These are phyloP conservation scores for Pogonocichla stellata DNA, from an alignment of 2,113 vertebrate species.

Conservation along the genomic window DNA sequence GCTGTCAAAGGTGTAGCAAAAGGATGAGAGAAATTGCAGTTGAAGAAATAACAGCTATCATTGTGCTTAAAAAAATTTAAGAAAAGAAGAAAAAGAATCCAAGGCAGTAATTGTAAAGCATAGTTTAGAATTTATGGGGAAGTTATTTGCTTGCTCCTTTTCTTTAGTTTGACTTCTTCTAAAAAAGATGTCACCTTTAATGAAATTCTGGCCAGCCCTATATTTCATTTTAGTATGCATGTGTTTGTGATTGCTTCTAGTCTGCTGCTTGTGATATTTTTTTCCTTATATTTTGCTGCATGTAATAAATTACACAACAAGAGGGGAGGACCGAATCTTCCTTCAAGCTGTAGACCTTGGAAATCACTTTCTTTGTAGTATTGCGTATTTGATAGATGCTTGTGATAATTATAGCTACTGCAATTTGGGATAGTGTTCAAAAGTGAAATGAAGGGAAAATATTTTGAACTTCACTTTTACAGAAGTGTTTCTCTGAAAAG, in stretches of 20 bases:
- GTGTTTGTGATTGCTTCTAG: background rate
- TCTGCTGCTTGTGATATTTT: background rate
- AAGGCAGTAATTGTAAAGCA: background rate
- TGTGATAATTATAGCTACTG: background rate
- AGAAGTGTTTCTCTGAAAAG: background rate
- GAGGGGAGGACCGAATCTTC: background rate
- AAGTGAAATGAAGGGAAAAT: background rate
- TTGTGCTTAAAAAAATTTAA: background rate
- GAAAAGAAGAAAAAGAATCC: background rate
- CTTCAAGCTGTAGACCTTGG: background rate
- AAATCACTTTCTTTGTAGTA: background rate
- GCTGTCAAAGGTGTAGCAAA: slow-evolving; percentile 20
- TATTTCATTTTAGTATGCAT: background rate
- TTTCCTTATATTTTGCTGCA: background rate
- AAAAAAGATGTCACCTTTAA: background rate
- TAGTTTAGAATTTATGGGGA: background rate
- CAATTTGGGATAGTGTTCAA: background rate
- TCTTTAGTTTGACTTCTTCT: background rate
- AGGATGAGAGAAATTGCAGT: background rate
- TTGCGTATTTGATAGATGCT: background rate
- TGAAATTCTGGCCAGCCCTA: background rate
- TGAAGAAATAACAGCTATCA: background rate
- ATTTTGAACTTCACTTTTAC: background rate
- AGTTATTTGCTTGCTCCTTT: background rate
- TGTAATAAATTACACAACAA: background rate